Percentiles rank a stretch among this genome's conserved stretches.
Conservation (phyloP, 2,888 invertebrate species). For the Tenthredo amoena region DNA sequence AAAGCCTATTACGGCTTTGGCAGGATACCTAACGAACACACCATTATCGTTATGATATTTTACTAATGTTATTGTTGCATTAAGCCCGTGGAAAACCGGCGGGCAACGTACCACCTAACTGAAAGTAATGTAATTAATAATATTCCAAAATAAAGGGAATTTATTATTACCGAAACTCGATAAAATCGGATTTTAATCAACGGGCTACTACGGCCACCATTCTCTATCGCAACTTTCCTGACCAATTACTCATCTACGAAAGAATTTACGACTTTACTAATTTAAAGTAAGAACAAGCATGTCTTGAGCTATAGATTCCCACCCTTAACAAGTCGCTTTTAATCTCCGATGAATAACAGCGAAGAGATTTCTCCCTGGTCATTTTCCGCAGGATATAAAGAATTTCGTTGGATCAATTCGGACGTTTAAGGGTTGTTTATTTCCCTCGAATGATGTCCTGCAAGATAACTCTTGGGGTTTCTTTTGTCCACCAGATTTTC, state of each 20-base stretch:
- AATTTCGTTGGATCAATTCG: not conserved
- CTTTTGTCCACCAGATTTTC: too few species aligned
- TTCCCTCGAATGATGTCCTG: not conserved
- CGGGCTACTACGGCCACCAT: not conserved
- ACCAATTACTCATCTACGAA: not conserved
- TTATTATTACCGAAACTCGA: not conserved
- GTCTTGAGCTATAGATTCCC: not conserved
- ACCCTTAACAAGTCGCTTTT: too few species aligned
- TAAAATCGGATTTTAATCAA: not conserved
- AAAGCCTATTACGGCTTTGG: conserved; percentile 36
- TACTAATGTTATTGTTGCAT: conserved; percentile 51
- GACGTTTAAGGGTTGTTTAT: not conserved
- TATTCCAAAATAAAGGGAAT: conserved; percentile 1
- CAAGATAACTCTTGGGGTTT: too few species aligned
- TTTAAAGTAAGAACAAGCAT: not conserved
- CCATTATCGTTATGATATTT: conserved; percentile 46
- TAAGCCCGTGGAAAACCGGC: not conserved
- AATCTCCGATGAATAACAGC: too few species aligned
- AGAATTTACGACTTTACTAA: not conserved
- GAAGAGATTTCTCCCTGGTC: not conserved
- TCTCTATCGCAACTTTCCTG: not conserved
- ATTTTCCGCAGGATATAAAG: not conserved
- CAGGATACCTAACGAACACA: not conserved
- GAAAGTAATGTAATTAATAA: conserved; percentile 46
- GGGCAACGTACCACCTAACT: conserved; percentile 8